Conservation (phyloP, 2,888 invertebrate species). For the Leptinotarsa haldemani region DNA sequence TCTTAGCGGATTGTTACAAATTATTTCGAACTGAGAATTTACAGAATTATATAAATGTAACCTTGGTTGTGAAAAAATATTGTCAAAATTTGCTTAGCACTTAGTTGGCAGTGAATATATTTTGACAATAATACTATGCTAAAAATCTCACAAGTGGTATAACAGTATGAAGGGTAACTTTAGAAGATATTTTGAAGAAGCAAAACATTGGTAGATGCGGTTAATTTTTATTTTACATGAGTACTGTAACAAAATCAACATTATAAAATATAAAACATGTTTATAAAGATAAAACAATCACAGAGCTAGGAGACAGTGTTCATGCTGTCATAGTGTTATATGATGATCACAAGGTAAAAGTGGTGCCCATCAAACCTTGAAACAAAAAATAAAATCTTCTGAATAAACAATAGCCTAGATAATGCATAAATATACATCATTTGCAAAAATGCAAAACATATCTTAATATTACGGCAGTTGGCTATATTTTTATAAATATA, state of each 20-base stretch:
- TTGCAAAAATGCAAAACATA: constrained; percentile 34
- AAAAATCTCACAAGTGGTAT: constrained; percentile 22
- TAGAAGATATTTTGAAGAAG: constrained; percentile 29
- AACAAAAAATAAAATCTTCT: constrained; percentile 43
- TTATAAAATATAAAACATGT: constrained; percentile 52
- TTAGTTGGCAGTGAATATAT: constrained; percentile 46
- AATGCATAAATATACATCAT: constrained; percentile 29
- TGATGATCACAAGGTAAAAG: constrained; percentile 54
- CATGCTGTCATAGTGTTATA: constrained; percentile 45
- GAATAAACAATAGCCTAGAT: constrained; percentile 48
- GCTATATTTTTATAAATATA: constrained; percentile 34
- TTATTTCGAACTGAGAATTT: neutral
- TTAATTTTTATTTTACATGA: constrained; percentile 32
- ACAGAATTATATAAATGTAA: constrained; percentile 16
- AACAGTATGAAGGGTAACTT: constrained; percentile 28
- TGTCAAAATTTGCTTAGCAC: constrained; percentile 45
- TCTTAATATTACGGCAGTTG: constrained; percentile 44
- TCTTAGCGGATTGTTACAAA: too few relatives aligned
- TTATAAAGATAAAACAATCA: constrained; percentile 55
- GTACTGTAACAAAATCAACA: constrained; percentile 48
- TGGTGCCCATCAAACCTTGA: constrained; percentile 54
- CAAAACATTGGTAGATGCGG: constrained; percentile 34
- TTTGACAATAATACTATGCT: constrained; percentile 33
- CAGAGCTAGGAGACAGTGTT: constrained; percentile 50
- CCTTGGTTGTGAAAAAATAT: constrained; percentile 36